These are phyloP conservation scores for Nowickia ferox DNA, from an alignment of 2,888 invertebrate species.

Conservation along the genomic window DNA sequence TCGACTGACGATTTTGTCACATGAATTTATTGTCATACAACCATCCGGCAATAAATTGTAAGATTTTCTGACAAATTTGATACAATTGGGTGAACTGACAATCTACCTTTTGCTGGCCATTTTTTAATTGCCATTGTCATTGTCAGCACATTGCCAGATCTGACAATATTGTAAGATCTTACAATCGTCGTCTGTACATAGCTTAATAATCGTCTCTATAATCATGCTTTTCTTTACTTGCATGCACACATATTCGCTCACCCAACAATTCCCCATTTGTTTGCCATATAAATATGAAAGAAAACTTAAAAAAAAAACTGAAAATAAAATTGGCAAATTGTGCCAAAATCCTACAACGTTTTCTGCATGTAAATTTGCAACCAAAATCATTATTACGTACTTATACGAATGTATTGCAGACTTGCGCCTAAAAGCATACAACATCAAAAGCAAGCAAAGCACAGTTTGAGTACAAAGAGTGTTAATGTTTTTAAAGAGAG, in stretches of 20 bases:
- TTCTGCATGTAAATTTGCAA: neutral
- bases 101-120: too few species aligned
- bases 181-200: too few species aligned
- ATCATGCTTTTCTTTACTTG: neutral
- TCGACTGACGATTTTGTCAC: too few species aligned
- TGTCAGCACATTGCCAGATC: too few species aligned
- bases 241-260: neutral
- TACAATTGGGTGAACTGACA: too few species aligned
- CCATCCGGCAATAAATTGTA: too few species aligned
- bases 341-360: neutral
- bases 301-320: neutral
- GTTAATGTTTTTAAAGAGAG: neutral
- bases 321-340: constrained; percentile 44
- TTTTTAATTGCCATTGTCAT: too few species aligned
- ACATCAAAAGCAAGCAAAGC: neutral
- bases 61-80: too few species aligned
- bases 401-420: neutral
- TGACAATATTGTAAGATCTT: too few species aligned
- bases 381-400: neutral
- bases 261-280: neutral
- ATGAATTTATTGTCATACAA: too few species aligned
- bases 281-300: neutral
- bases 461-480: neutral
- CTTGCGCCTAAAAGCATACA: constrained; percentile 34
- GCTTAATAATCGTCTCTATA: neutral